These are phyloP conservation scores for Julus scanicus DNA, from an alignment of 2,888 invertebrate species.

Conservation along the genomic window DNA sequence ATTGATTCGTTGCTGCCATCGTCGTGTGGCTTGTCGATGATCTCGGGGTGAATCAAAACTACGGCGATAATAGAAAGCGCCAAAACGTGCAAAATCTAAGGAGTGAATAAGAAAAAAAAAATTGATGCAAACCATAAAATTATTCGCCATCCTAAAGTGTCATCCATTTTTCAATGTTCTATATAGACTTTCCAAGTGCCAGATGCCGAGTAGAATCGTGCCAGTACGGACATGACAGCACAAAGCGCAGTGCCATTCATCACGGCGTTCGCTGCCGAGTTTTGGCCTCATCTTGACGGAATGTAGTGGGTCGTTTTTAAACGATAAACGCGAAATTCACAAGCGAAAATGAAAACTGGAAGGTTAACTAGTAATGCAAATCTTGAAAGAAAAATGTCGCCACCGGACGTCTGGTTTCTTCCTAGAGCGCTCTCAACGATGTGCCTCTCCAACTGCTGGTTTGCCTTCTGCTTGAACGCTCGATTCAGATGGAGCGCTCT, in stretches of 20 bases:
- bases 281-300: slow-evolving; percentile 51
- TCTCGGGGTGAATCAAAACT: slow-evolving; percentile 78
- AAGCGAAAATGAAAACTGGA: background rate
- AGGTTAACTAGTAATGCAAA: background rate
- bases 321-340: background rate
- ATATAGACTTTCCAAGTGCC: slow-evolving; percentile 80
- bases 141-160: background rate
- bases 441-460: background rate
- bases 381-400: slow-evolving; percentile 5
- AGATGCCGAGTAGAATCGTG: slow-evolving; percentile 82
- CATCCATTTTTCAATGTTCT: background rate
- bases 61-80: slow-evolving; percentile 80
- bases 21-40: slow-evolving; percentile 69
- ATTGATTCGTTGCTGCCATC: slow-evolving; percentile 50
- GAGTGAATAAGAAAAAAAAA: slow-evolving; percentile 58
- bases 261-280: slow-evolving; percentile 49
- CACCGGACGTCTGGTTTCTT: background rate
- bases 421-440: background rate
- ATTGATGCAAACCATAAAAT: background rate
- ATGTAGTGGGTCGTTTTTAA: background rate
- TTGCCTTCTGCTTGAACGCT: background rate
- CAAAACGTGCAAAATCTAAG: slow-evolving; percentile 79
- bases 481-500: background rate
- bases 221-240: slow-evolving; percentile 86
- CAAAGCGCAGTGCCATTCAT: slow-evolving; percentile 83